Evolutionary conservation across 37 sponge, comb jelly and placozoan genomes (phyloP), one percentile per base, ranked within the genome.

Genomic region (Ianthella basta): DNA sequence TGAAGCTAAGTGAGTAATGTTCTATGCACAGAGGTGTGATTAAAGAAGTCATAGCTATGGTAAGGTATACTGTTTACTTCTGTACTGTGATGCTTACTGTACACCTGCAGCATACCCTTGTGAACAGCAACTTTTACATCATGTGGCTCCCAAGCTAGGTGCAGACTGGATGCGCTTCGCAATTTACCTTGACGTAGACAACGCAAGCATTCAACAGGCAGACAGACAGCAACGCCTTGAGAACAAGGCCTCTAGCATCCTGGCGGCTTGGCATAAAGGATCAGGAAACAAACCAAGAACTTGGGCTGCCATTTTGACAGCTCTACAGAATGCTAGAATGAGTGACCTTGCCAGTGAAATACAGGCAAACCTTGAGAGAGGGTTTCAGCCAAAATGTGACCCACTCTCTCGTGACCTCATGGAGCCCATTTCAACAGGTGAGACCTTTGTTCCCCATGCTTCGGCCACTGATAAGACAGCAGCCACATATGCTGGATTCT

Each of bases 261-360:
- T 69, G 70, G 29, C 27, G 70, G 15, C 18, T 13, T 69, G 70
- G 70, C 34, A 27, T 34, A 32, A 69, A 69, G 70, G 70, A 34
- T 30, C 29, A 69, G 70, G 70, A 13, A 69, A 69, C 19, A 35
- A 69, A n/a, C 70, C 70, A 3, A 69, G 27, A 30, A 32, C 1
- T n/a, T 69, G 70, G 70, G 19, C 70, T 6, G 8, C 34, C 34
- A 30, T 69, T 18, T 30, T 69, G 34, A 2, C 29, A 32, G 70
- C 70, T 69, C 70, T 69, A 6, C 10, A 30, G 35, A 69, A 14
- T 4, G 29, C 70, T 69, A 33, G 8, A 32, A 1, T 69, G 18
- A 69, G 35, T 18, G 34, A 16, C 1, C 35, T 69, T n/a, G 70
- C 70, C 70, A 3, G 29, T 30, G 70, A 69, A 16, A 69, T 69